Conservation (phyloP, 2,797 vertebrate species). For the Crenuchus spilurus region DNA sequence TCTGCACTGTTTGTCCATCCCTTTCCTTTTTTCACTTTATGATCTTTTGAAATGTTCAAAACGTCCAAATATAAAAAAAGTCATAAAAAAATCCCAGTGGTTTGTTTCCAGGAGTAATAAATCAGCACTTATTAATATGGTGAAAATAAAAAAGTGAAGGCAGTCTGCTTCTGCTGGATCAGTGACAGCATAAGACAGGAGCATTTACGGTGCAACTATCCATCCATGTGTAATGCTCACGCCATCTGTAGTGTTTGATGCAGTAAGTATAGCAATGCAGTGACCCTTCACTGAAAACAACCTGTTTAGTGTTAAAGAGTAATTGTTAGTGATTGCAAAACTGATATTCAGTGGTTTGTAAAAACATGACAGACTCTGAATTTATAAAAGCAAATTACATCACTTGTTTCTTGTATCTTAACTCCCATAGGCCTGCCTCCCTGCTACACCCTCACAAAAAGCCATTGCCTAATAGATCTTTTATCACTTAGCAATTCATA, state of each 20-base stretch:
- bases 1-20: background rate
- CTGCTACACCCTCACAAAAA: conserved; percentile 14
- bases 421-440: background rate
- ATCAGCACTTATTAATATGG: conserved; percentile 62
- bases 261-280: background rate
- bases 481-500: conserved; percentile 36
- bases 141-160: conserved; percentile 42
- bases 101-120: conserved; percentile 55
- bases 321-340: background rate
- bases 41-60: conserved; percentile 27
- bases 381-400: conserved; percentile 11
- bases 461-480: conserved; percentile 11
- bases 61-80: conserved; percentile 49
- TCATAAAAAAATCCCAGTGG: conserved; percentile 25
- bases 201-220: conserved; percentile 32
- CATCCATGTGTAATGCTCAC: background rate
- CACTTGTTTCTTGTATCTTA: conserved; percentile 10
- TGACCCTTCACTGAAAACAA: background rate
- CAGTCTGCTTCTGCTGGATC: conserved; percentile 35
- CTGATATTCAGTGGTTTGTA: background rate
- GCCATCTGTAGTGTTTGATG: conserved; percentile 26
- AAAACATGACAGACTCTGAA: conserved; percentile 14
- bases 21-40: conserved; percentile 40
- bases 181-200: background rate
- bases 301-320: background rate